Base-by-base conservation (phyloP, 2,888 invertebrate species). In the Nyleta sp. region DNA sequence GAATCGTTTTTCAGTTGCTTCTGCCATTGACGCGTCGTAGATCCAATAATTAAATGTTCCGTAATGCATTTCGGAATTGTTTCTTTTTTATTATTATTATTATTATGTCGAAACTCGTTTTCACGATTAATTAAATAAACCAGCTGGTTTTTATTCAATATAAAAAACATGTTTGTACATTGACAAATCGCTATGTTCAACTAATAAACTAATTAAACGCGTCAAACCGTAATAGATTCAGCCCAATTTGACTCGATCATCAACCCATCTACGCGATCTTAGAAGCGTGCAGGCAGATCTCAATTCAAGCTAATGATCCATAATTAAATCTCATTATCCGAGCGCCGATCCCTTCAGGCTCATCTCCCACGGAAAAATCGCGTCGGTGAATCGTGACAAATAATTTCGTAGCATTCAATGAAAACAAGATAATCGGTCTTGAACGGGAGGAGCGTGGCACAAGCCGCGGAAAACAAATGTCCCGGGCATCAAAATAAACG, bases 391-490 rank as follows among this genome's bases (percentile, higher is more conserved):
- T 70, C n/a, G 22, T 17, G 60, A 60, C 50, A 38, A 71, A 71
- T 71, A 71, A 46, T 62, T 52, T 33, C n/a, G 18, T 53, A 53
- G 18, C 42, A 15, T 53, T 60, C 38, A 46, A 62, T 57, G 38
- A 50, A 68, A 57, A 70, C 60, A 70, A 70, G 60, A 70, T 42
- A 57, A 64, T 57, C 62, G 48, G 18, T 44, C n/a, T 15, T 46
- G 8, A 55, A 53, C 24, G 33, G 15, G 35, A 52, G 35, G 52
- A 60, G 52, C 52, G 20, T 44, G 15, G n/a, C 28, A 31, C 35
- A 46, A 46, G 38, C 42, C 40, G 28, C 2, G 10, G 7, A 57
- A 72, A 72, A 72, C 57, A 59, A 70, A 59, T 64, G 55, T 35
- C 24, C 17, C 24, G 60, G 52, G 28, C n/a, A 60, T 52, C 59